Evolutionary conservation across 2,797 vertebrate genomes (phyloP).

Genomic region (Ficedula albicollis): DNA sequence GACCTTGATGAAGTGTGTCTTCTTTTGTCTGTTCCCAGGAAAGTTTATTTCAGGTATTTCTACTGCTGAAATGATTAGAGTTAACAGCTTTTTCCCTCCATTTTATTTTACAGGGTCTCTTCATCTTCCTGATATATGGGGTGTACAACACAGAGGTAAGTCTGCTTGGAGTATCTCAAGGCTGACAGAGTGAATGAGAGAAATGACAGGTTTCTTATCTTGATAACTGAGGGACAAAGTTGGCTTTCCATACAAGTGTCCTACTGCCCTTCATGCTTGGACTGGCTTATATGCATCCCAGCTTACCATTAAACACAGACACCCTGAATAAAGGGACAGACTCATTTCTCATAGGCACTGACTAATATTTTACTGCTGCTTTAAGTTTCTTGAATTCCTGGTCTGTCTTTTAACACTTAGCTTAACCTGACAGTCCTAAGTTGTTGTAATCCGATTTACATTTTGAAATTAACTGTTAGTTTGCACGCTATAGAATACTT

Average conservation of each 20-base stretch:
- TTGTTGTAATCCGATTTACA: not conserved
- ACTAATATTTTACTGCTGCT: constrained; percentile 97
- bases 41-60: constrained; percentile 85
- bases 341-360: constrained; percentile 95
- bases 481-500: not conserved
- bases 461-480: not conserved
- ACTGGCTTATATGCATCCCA: constrained; percentile 97
- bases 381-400: constrained; percentile 87
- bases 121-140: constrained; percentile 99
- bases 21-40: constrained; percentile 83
- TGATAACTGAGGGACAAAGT: constrained; percentile 87
- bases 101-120: constrained; percentile 93
- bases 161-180: constrained; percentile 98
- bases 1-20: constrained; percentile 87
- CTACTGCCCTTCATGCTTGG: constrained; percentile 99
- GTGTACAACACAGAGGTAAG: constrained; percentile 98
- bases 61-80: constrained; percentile 82
- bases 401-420: constrained; percentile 57
- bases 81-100: constrained; percentile 81
- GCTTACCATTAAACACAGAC: constrained; percentile 98
- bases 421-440: constrained; percentile 8
- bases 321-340: constrained; percentile 88
- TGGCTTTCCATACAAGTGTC: constrained; percentile 89
- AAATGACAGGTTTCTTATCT: constrained; percentile 99
- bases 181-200: constrained; percentile 99